Percentiles rank a stretch among this genome's conserved stretches.
phyloP scores from a whole-genome alignment of 2,888 invertebrate species.

The Pterobdella sp. region DNA sequence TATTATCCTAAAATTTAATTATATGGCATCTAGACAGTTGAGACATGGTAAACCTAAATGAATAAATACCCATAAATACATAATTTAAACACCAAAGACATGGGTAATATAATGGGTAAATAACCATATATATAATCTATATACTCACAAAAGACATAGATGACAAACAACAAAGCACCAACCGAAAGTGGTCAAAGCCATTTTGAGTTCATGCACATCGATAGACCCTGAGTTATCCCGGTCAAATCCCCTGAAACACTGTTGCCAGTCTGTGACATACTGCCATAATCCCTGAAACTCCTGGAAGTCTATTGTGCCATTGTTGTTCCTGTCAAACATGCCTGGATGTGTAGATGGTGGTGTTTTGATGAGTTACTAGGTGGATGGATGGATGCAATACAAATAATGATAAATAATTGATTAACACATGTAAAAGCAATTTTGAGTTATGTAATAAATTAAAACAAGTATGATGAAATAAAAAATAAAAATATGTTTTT shows the following conservation, averaged over 20 bases:
- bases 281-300: conserved; percentile 95
- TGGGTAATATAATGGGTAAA: too few species aligned
- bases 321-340: conserved; percentile 83
- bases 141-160: too few species aligned
- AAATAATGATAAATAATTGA: neutral
- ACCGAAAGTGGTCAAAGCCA: conserved; percentile 81
- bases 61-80: too few species aligned
- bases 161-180: too few species aligned
- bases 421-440: neutral
- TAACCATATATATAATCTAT: too few species aligned
- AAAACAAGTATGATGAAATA: neutral
- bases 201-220: conserved; percentile 78
- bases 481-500: conserved; percentile 33
- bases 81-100: too few species aligned
- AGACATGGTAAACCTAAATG: too few species aligned
- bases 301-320: conserved; percentile 82
- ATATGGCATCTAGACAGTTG: too few species aligned
- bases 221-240: conserved; percentile 79
- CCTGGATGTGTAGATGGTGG: conserved; percentile 46
- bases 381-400: neutral
- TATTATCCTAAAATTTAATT: too few species aligned
- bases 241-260: conserved; percentile 87
- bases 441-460: too few species aligned
- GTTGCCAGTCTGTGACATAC: conserved; percentile 95
- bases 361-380: neutral